Evolutionary conservation across 1,140 invertebrate species (phyloP), one percentile per base, ranked within the genome.

Genomic region (Gryllus bimaculatus): DNA sequence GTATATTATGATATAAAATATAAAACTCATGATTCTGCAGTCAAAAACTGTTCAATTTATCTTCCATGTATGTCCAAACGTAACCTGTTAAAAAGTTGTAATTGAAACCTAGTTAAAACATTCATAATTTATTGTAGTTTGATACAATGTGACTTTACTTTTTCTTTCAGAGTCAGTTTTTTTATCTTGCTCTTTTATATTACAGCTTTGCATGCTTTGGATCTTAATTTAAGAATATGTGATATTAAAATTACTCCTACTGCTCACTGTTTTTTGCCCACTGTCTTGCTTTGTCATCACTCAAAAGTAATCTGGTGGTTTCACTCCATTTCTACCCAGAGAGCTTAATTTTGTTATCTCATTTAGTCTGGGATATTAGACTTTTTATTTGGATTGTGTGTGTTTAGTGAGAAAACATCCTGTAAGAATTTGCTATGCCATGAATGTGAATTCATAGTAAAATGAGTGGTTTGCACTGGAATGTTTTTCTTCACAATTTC

Each of bases 101-200:
- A 66, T 18, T 66, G 26, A 39, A 39, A 39, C 26, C 18, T 7
- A 13, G 10, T 66, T 7, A 13, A 3, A 66, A 66, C 18, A 66
- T 66, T 66, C 54, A 66, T 66, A 2, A 66, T 66, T 66, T 18
- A 39, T 39, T 18, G 10, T 66, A 66, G 54, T 66, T 66, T 66
- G 54, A 66, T 39, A 39, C 26, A 39, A 39, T 39, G 26, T 75
- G 75, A 75, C n/a, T 75, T 26, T 20, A 39, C 75, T 75, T 75
- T 39, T 39, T 75, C 75, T 75, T 75, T 75, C 21, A 75, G 75
- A 75, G n/a, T 75, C n/a, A 39, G 10, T 10, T 75, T 75, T 75
- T 75, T 75, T n/a, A 74, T 5, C 18, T n/a, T 74, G 18, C 73
- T 74, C 18, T 74, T 74, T n/a, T 74, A n/a, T 18, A 66, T 66